A percentile compares a stretch with the other conserved stretches of the same genome.
Evolutionary conservation across 2,888 invertebrate genomes (phyloP).

Genomic region (Sphaerophoria rueppellii): DNA sequence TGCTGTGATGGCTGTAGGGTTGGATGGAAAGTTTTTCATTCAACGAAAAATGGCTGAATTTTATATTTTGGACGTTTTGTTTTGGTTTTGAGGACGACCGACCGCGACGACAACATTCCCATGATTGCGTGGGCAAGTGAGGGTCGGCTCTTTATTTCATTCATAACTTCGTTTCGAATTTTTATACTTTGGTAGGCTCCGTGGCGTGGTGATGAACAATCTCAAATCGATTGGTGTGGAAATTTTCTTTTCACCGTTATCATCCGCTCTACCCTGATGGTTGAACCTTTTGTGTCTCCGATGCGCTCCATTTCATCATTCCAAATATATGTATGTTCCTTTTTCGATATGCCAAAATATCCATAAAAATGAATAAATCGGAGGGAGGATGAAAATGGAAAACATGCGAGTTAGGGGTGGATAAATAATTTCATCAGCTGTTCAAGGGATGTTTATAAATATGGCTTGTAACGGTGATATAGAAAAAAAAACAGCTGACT

Average conservation of each 20-base stretch:
- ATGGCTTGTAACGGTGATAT: not conserved
- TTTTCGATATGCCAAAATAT: constrained; percentile 43
- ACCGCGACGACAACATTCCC: not conserved
- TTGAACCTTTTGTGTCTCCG: constrained; percentile 34
- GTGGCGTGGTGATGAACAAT: constrained; percentile 11
- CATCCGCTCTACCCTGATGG: not conserved
- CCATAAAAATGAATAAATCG: constrained; percentile 32
- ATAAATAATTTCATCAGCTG: constrained; percentile 50
- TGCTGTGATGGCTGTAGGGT: not conserved
- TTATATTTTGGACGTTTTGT: not conserved
- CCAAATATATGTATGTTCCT: not conserved
- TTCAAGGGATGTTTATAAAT: constrained; percentile 41
- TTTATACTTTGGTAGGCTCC: not conserved
- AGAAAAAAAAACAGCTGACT: constrained; percentile 59
- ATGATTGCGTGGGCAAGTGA: not conserved
- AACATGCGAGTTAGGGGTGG: constrained; percentile 23
- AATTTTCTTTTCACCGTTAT: constrained; percentile 27
- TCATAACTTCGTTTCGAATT: not conserved
- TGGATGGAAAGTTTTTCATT: constrained; percentile 15
- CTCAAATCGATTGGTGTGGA: constrained; percentile 22
- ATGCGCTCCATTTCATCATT: constrained; percentile 44
- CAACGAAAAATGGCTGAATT: constrained; percentile 19
- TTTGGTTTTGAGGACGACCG: not conserved
- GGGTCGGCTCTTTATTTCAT: constrained; percentile 1
- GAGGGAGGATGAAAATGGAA: constrained; percentile 18